Conservation (phyloP, 2,888 invertebrate genomes). For the Hetaerina titia region DNA sequence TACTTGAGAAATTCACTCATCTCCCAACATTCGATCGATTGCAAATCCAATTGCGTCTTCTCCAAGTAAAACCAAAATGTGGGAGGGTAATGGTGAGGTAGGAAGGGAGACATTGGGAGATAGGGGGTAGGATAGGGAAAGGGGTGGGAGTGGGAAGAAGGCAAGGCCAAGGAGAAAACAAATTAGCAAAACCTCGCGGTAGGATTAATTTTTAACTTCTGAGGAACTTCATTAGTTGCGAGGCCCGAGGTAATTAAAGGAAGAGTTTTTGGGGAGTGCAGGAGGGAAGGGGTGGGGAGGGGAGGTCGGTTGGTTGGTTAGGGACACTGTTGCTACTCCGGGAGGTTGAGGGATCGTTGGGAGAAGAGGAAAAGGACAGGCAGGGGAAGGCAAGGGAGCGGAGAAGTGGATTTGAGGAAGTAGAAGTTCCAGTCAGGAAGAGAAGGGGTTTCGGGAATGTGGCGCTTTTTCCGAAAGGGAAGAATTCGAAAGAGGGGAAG, state of each 20-base stretch:
- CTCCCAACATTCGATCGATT: background rate
- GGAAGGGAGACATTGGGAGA: background rate
- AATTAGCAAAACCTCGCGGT: slow-evolving; percentile 66
- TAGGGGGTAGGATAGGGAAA: background rate
- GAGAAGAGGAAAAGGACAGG: background rate
- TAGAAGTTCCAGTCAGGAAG: background rate
- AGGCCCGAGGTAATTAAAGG: slow-evolving; percentile 55
- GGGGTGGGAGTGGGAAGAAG: background rate
- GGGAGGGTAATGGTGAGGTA: background rate
- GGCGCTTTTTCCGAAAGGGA: background rate
- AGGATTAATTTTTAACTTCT: slow-evolving; percentile 67
- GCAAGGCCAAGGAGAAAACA: slow-evolving; percentile 55
- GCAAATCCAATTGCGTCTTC: slow-evolving; percentile 50
- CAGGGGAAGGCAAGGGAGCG: background rate
- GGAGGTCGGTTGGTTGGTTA: background rate
- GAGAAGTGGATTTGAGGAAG: slow-evolving; percentile 2
- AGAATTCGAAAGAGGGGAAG: background rate
- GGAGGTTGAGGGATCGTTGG: background rate
- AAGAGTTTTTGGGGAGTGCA: slow-evolving; percentile 25
- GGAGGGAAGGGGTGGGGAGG: background rate
- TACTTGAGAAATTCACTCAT: background rate
- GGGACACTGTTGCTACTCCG: slow-evolving; percentile 56
- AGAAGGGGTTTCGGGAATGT: background rate
- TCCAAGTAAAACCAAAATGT: background rate
- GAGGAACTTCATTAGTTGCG: slow-evolving; percentile 66